Evolutionary conservation across 2,797 vertebrate genomes (phyloP).

Genomic region (Okamejei kenojei): DNA sequence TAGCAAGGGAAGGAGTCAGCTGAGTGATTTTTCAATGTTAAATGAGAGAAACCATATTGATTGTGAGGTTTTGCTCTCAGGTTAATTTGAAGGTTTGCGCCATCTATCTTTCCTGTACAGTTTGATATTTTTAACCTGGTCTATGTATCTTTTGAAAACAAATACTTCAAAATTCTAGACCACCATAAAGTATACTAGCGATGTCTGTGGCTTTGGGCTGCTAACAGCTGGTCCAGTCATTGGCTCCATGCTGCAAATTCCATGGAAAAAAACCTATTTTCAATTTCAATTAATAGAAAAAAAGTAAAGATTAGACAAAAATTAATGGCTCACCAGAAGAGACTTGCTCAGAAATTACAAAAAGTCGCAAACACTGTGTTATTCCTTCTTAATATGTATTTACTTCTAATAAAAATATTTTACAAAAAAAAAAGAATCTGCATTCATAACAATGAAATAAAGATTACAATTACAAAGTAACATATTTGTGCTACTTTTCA

Average conservation of each 20-base stretch:
- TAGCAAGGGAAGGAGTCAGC: neutral
- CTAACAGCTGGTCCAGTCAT: too few species aligned
- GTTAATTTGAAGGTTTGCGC: neutral
- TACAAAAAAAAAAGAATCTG: too few species aligned
- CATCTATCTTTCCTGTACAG: neutral
- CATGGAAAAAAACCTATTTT: too few species aligned
- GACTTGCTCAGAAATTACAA: neutral
- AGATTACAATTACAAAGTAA: neutral
- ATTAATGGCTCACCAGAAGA: neutral
- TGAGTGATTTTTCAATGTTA: neutral
- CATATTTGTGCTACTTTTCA: neutral
- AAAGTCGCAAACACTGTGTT: neutral
- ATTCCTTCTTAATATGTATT: too few species aligned
- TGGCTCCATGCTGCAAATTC: too few species aligned
- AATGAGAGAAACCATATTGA: neutral
- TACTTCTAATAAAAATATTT: too few species aligned
- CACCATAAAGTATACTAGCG: too few species aligned
- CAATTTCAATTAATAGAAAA: neutral
- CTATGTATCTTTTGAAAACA: neutral
- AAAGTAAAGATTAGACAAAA: neutral
- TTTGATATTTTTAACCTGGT: neutral
- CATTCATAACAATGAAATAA: neutral
- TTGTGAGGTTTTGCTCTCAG: neutral
- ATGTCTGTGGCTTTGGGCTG: too few species aligned
- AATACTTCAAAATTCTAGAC: too few species aligned